Base-by-base conservation (phyloP, 2,797 vertebrate genomes). In the Bovichtus variegatus region DNA sequence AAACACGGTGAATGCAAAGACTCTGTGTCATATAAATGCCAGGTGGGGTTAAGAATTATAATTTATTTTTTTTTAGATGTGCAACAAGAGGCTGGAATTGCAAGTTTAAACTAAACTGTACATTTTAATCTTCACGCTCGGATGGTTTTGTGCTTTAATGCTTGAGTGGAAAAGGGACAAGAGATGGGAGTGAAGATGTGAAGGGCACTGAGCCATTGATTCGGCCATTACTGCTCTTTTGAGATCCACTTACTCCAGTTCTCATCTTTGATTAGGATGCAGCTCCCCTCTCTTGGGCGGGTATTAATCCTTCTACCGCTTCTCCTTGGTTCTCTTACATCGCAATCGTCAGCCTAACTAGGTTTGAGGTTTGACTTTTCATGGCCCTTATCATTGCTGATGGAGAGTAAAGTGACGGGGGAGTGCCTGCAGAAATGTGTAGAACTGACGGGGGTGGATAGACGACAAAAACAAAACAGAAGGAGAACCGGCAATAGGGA, bases 221-320 rank as follows among this genome's bases (percentile, higher is more conserved):
- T 66, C 25, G 80, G 31, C 57, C 43, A 25, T 49, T 58, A 31
- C 64, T 9, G 46, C 53, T 51, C 74, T 49, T 76, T 46, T 49
- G 36, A 76, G 60, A 77, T 50, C 66, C 80, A 62, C 53, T 78
- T 36, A 41, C 40, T 54, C 80, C 51, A 55, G 40, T 76, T 70
- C 75, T 83, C 76, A 78, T 84, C 65, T 70, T 18, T 82, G 79
- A 81, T 81, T 71, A 58, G 19, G 7, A 64, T 60, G 18, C 25
- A 47, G 51, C 74, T 60, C 16, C 29, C 4, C 4, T 64, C 62
- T 81, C 40, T 36, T 8, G 5, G 51, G 21, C 15, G 57, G 68
- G 78, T 9, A 47, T 70, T 74, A 74, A 77, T 21, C 51, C 49
- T 6, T 25, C 46, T 55, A 2, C 31, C 25, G 21, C 53, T 21